These are phyloP conservation scores for Rhyacophila evoluta DNA, from an alignment of 2,888 invertebrate species.

Conservation along the genomic window DNA sequence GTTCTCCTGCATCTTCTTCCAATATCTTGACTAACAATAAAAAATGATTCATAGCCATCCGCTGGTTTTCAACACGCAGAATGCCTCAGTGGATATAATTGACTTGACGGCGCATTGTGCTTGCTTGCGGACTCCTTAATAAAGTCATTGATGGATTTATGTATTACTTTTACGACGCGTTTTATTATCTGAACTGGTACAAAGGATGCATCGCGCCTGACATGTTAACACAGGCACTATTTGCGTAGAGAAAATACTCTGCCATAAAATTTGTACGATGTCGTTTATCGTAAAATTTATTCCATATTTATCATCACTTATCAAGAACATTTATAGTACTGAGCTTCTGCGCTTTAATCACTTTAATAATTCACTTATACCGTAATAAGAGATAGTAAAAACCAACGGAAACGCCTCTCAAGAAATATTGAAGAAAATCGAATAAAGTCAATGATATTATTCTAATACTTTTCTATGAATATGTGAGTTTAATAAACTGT, in stretches of 20 bases:
- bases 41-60: not conserved
- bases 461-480: too few species aligned
- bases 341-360: too few species aligned
- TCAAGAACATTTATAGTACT: not conserved
- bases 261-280: not conserved
- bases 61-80: not conserved
- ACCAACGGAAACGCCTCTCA: too few species aligned
- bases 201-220: not conserved
- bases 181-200: conserved; percentile 20
- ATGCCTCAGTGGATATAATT: not conserved
- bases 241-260: not conserved
- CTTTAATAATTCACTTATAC: too few species aligned
- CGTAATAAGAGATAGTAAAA: too few species aligned
- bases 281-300: not conserved
- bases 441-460: too few species aligned
- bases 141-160: conserved; percentile 49
- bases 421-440: too few species aligned
- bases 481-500: too few species aligned
- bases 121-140: not conserved
- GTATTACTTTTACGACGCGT: conserved; percentile 40
- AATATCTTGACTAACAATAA: not conserved
- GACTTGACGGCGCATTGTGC: not conserved
- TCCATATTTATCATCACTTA: not conserved
- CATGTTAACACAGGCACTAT: not conserved
- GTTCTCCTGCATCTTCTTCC: not conserved